These are phyloP conservation scores for Drosophila neutralis DNA, from an alignment of 2,888 invertebrate species.

Conservation along the genomic window DNA sequence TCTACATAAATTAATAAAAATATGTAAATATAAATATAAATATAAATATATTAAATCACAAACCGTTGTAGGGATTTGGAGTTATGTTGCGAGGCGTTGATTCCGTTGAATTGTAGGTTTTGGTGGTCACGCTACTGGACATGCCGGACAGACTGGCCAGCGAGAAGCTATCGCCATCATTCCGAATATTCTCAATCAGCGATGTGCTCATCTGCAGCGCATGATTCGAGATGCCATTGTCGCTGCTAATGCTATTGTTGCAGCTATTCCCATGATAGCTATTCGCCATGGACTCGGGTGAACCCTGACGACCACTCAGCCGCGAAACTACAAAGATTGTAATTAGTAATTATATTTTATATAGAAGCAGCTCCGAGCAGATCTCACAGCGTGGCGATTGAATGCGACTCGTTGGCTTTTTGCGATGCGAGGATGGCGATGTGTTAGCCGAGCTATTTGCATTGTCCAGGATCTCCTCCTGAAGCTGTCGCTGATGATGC, in stretches of 20 bases:
- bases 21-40: neutral
- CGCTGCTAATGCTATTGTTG: constrained; percentile 76
- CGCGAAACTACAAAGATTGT: constrained; percentile 82
- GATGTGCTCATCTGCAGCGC: constrained; percentile 84
- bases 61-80: constrained; percentile 84
- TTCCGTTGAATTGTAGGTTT: constrained; percentile 82
- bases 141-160: constrained; percentile 64
- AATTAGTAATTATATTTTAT: constrained; percentile 40
- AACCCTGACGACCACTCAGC: constrained; percentile 85
- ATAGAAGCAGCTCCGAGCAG: too few species aligned
- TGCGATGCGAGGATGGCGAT: constrained; percentile 83
- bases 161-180: constrained; percentile 86
- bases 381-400: constrained; percentile 84
- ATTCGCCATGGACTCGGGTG: constrained; percentile 90
- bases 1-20: constrained; percentile 55
- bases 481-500: constrained; percentile 93
- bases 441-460: constrained; percentile 83
- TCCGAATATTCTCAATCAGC: constrained; percentile 84
- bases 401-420: constrained; percentile 84
- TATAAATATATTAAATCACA: neutral
- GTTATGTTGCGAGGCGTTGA: constrained; percentile 84
- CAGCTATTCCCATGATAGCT: constrained; percentile 88
- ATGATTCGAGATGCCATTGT: constrained; percentile 79
- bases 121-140: constrained; percentile 77
- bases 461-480: constrained; percentile 88